phyloP scores from a whole-genome alignment of 2,797 vertebrate genomes.

The Chelon auratus region DNA sequence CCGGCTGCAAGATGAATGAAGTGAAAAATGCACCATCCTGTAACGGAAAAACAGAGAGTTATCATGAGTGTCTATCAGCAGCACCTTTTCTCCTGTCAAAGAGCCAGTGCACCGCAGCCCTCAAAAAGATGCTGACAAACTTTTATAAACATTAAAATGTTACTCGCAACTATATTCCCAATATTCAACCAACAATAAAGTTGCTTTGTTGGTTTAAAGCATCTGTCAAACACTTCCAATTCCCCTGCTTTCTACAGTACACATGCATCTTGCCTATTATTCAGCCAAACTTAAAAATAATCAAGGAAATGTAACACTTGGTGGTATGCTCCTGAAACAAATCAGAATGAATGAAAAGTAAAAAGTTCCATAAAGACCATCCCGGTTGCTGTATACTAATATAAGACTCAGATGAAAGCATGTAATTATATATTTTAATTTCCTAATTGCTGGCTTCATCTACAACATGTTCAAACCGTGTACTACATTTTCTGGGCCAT shows the following conservation, averaged over 20 bases:
- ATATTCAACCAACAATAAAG: too few species aligned
- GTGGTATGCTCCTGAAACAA: slow-evolving; percentile 31
- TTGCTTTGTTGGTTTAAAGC: slow-evolving; percentile 6
- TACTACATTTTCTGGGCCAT: slow-evolving; percentile 15
- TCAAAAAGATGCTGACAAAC: neutral
- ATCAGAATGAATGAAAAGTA: neutral
- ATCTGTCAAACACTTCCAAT: slow-evolving; percentile 20
- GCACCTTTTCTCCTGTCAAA: slow-evolving; percentile 10
- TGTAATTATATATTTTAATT: neutral
- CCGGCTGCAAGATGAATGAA: slow-evolving; percentile 3
- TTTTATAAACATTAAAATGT: too few species aligned
- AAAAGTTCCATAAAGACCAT: neutral
- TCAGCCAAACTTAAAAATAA: slow-evolving; percentile 42
- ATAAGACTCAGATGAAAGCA: slow-evolving; percentile 6
- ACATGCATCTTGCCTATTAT: slow-evolving; percentile 3
- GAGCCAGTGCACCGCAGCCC: neutral
- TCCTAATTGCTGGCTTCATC: neutral
- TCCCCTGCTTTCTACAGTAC: slow-evolving; percentile 16
- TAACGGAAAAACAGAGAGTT: neutral
- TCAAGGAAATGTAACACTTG: slow-evolving; percentile 44
- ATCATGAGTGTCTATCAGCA: slow-evolving; percentile 10
- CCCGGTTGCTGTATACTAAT: neutral
- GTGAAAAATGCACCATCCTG: neutral
- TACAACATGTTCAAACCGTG: slow-evolving; percentile 24
- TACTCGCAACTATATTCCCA: too few species aligned